Evolutionary conservation across 1,140 invertebrate species (phyloP).

Genomic region (Hydropsyche tenuis): DNA sequence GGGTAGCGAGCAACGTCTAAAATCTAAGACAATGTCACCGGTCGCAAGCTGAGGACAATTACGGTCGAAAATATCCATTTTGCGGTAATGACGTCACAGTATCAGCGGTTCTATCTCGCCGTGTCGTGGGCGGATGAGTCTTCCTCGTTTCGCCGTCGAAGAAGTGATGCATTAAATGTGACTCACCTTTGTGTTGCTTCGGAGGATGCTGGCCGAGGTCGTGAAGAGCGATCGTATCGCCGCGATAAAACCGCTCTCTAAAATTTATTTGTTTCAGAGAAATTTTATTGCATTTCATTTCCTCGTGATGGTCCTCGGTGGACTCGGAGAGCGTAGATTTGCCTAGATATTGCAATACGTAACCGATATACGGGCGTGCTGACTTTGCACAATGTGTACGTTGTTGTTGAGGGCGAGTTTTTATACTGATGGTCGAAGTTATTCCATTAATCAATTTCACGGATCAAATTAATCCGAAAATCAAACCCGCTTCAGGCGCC

Average conservation of each 20-base stretch:
- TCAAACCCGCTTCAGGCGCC: background rate
- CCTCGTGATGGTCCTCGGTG: background rate
- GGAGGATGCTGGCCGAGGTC: slow-evolving; percentile 3
- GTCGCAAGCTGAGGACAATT: no score
- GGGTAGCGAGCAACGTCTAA: background rate
- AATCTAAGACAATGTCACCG: background rate
- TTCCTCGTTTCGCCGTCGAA: slow-evolving; percentile 21
- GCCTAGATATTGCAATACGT: background rate
- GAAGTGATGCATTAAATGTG: slow-evolving; percentile 43
- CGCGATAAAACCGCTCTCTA: slow-evolving; percentile 3
- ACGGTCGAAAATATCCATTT: slow-evolving; percentile 2
- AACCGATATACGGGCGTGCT: no score
- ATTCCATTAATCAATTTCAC: slow-evolving; percentile 16
- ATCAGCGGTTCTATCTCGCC: slow-evolving; percentile 20
- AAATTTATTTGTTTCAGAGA: slow-evolving; percentile 22
- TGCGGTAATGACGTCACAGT: slow-evolving; percentile 5
- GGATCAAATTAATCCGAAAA: slow-evolving; percentile 17
- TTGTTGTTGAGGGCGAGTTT: no score
- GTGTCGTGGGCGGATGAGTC: slow-evolving; percentile 29
- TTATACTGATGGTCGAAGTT: background rate
- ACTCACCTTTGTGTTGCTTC: slow-evolving; percentile 27
- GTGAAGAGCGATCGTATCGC: slow-evolving; percentile 18
- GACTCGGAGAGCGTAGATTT: background rate
- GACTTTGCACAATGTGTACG: no score
- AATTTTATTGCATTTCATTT: slow-evolving; percentile 19